Percentiles rank a stretch among this genome's conserved stretches.
Evolutionary conservation across 2,888 invertebrate genomes (phyloP).

Genomic region (Mythimna albipuncta): DNA sequence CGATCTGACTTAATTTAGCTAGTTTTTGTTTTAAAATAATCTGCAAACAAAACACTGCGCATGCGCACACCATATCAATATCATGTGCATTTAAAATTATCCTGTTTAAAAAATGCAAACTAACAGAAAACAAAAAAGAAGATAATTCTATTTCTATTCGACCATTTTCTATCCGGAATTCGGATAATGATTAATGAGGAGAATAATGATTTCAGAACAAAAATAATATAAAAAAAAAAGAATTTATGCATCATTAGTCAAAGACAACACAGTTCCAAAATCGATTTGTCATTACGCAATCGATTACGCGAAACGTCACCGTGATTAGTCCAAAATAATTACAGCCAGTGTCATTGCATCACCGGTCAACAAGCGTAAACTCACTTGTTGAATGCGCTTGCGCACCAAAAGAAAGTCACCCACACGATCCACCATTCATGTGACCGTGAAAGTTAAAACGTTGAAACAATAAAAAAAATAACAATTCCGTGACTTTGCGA

Average conservation of each 20-base stretch:
- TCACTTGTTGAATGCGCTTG: conserved; percentile 64
- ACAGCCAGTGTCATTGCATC: conserved; percentile 66
- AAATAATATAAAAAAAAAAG: neutral
- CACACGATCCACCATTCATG: conserved; percentile 75
- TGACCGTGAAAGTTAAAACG: conserved; percentile 87
- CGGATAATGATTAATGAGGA: neutral
- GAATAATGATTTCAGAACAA: neutral
- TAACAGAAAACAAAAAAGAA: too few species aligned
- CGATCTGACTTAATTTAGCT: conserved; percentile 6
- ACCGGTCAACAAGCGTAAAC: conserved; percentile 63
- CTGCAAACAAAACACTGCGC: neutral
- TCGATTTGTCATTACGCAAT: conserved; percentile 54
- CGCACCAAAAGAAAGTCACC: conserved; percentile 81
- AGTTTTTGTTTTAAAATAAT: conserved; percentile 8
- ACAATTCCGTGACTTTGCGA: conserved; percentile 75
- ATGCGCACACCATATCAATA: neutral
- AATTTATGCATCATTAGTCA: conserved; percentile 38
- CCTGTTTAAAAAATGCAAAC: too few species aligned
- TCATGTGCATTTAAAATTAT: neutral
- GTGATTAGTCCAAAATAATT: conserved; percentile 65
- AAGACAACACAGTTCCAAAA: conserved; percentile 38
- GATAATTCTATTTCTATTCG: too few species aligned
- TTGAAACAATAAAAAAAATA: conserved; percentile 75
- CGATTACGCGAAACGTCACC: conserved; percentile 55
- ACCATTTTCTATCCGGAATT: too few species aligned